Base-by-base conservation (phyloP, 2,797 vertebrate species). In the Crenuchus spilurus region DNA sequence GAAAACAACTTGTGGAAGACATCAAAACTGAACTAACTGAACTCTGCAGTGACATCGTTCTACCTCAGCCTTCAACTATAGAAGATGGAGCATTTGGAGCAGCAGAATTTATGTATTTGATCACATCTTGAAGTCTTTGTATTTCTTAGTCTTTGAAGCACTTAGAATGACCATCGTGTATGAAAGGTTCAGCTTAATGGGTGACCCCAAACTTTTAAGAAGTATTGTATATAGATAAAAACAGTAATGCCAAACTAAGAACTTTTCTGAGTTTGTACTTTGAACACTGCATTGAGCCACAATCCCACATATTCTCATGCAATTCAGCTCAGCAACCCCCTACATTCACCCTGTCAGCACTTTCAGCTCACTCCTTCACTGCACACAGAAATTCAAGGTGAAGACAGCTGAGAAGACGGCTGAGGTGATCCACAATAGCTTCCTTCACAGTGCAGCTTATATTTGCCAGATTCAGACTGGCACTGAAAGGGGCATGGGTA, bases 351-450 rank as follows among this genome's bases (percentile, higher is more conserved):
- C 35, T 65, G 66, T 77, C 35, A 48, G 37, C 44, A 75, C 35
- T 39, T 60, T 68, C 63, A 71, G 44, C 31, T 55, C 49, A 41
- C 52, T 49, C 24, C 26, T 41, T 49, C 65, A 70, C 42, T 70
- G 60, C 42, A 41, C 52, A 57, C 48, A 51, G n/a, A 58, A 69
- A 74, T 46, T 64, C 42, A 70, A 52, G 39, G 54, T 62, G 54
- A 67, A 39, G 54, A 75, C 31, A 75, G 72, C 72, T 44, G 33
- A 58, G 52, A 62, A 16, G 16, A 71, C 6, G n/a, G 24, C 28
- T 24, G 37, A 24, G 20, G 49, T 60, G 55, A 35, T 65, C 66
- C 57, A 79, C 70, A 82, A 69, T 69, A 48, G 13, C 64, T 52
- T 48, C 37, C 71, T 68, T 70, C 41, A 65, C 42, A 63, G n/a